Percentiles rank a stretch among this genome's conserved stretches.
These are phyloP conservation scores for Lasioglossum marginatum DNA, from an alignment of 2,888 invertebrate species.

Conservation along the genomic window DNA sequence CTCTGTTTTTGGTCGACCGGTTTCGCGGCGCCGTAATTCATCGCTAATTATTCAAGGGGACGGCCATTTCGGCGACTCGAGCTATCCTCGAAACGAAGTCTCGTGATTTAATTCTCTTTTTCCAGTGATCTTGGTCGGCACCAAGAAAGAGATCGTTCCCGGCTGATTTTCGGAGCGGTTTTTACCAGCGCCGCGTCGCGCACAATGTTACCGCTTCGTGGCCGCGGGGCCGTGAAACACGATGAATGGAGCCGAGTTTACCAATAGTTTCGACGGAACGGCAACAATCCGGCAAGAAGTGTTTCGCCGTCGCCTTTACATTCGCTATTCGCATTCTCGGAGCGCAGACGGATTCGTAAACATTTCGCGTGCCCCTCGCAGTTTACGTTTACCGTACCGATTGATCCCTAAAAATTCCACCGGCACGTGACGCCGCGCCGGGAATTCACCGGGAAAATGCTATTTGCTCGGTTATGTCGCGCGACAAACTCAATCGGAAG, in stretches of 20 bases:
- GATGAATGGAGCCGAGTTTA: constrained; percentile 31
- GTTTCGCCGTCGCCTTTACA: not conserved
- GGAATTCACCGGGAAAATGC: not conserved
- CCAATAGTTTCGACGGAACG: constrained; percentile 13
- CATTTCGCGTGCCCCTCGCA: constrained; percentile 8
- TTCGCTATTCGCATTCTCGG: not conserved
- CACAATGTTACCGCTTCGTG: constrained; percentile 9
- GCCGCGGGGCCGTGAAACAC: constrained; percentile 28
- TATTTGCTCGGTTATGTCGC: not conserved
- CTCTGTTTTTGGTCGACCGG: not conserved
- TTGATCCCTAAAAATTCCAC: not conserved
- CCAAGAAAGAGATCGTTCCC: not conserved
- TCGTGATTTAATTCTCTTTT: not conserved
- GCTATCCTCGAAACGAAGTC: not conserved
- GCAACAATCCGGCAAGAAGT: not conserved
- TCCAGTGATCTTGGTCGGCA: not conserved
- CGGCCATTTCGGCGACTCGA: not conserved
- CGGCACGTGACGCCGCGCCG: not conserved
- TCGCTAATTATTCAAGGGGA: not conserved
- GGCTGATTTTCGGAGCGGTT: constrained; percentile 8
- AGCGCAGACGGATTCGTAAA: constrained; percentile 21
- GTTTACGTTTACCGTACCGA: not conserved
- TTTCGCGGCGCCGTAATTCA: not conserved
- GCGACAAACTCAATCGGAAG: not conserved
- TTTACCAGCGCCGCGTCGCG: constrained; percentile 3